Evolutionary conservation across 2,797 vertebrate species (phyloP).

Genomic region (Sciurus vulgaris): DNA sequence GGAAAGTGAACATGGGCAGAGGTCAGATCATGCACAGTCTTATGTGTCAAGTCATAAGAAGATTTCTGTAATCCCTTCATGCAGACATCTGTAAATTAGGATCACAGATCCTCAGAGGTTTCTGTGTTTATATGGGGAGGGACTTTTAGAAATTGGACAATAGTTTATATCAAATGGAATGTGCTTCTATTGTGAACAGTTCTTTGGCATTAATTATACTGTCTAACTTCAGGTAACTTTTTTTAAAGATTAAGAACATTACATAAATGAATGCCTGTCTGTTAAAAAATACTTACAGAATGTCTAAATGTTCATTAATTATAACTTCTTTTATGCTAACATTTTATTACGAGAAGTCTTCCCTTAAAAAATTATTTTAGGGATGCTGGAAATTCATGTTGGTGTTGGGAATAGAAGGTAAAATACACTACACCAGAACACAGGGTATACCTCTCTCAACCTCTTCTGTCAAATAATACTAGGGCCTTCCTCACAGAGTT

Average conservation of each 20-base stretch:
- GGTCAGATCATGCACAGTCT: background rate
- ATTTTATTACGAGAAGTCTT: conserved; percentile 41
- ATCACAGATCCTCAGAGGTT: background rate
- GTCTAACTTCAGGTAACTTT: conserved; percentile 40
- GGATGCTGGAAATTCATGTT: background rate
- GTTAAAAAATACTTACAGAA: conserved; percentile 52
- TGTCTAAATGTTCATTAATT: conserved; percentile 50
- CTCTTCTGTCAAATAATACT: background rate
- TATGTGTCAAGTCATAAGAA: conserved; percentile 1
- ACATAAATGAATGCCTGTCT: conserved; percentile 60
- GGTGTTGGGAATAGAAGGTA: background rate
- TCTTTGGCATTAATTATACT: conserved; percentile 57
- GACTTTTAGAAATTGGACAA: conserved; percentile 25
- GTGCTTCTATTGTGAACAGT: background rate
- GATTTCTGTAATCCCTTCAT: background rate
- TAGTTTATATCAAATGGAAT: conserved; percentile 18
- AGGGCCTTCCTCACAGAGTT: background rate
- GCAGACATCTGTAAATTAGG: background rate
- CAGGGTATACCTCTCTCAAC: background rate
- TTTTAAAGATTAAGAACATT: conserved; percentile 61
- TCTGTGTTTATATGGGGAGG: background rate
- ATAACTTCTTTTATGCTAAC: background rate
- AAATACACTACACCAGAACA: background rate
- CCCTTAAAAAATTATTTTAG: background rate
- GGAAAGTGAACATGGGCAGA: background rate